Conservation (phyloP, 2,888 invertebrate species). For the Formica aserva region DNA sequence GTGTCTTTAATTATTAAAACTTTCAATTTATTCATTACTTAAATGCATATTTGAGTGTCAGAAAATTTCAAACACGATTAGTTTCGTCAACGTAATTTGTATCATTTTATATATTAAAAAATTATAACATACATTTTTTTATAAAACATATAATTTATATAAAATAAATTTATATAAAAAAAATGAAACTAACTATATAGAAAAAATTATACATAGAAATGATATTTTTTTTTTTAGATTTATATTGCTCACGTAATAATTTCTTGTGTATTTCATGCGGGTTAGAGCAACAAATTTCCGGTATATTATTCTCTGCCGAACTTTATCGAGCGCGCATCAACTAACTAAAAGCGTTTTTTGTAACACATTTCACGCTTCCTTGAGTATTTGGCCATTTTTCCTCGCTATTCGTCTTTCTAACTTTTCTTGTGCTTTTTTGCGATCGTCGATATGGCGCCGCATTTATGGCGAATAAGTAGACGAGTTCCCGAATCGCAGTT, state of each 20-base stretch:
- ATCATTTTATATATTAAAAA: conserved; percentile 1
- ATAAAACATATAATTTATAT: background rate
- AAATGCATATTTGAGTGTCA: background rate
- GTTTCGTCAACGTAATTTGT: background rate
- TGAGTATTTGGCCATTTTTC: conserved; percentile 9
- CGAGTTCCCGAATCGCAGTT: background rate
- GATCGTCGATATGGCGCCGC: conserved; percentile 21
- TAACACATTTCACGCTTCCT: conserved; percentile 35
- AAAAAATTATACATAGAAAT: background rate
- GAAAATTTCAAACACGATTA: background rate
- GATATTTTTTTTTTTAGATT: background rate
- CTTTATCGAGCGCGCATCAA: conserved; percentile 3
- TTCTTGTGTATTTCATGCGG: background rate
- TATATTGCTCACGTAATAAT: background rate
- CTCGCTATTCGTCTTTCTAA: background rate
- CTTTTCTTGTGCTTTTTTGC: conserved; percentile 21
- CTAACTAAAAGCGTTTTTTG: conserved; percentile 36
- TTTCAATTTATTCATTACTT: background rate
- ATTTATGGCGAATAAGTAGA: conserved; percentile 16
- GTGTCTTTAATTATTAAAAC: background rate
- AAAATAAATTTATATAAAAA: background rate
- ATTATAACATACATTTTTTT: background rate
- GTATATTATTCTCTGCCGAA: background rate
- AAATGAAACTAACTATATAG: background rate
- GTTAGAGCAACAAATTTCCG: background rate